Conservation (phyloP, 2,888 invertebrate genomes). For the Eucriotettix oculatus region DNA sequence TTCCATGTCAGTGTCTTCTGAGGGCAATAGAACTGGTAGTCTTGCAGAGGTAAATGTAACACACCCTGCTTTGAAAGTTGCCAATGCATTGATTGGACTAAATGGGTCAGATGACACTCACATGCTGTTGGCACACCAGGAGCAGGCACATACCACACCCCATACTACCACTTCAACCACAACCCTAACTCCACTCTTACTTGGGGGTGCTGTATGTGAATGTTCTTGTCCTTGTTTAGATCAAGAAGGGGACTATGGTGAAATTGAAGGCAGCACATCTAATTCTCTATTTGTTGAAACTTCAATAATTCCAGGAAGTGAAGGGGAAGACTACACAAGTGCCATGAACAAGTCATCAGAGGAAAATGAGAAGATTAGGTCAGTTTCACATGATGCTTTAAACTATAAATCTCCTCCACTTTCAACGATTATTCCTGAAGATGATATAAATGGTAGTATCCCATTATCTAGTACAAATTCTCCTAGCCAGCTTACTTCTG, state of each 20-base stretch:
- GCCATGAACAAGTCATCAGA: neutral
- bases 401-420: neutral
- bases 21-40: constrained; percentile 32
- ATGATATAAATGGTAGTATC: neutral
- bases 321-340: constrained; percentile 1
- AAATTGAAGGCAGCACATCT: constrained; percentile 16
- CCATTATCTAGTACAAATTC: neutral
- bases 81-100: constrained; percentile 9
- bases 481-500: neutral
- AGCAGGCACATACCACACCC: neutral
- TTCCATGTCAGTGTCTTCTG: constrained; percentile 62
- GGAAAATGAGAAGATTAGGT: constrained; percentile 11
- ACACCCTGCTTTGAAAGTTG: constrained; percentile 10
- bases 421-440: neutral
- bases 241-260: constrained; percentile 21
- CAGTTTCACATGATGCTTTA: neutral
- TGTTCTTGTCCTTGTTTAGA: constrained; percentile 56
- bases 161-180: constrained; percentile 10
- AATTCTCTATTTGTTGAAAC: neutral
- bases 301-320: constrained; percentile 7
- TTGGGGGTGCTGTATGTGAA: constrained; percentile 50
- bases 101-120: constrained; percentile 3
- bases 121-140: neutral
- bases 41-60: constrained; percentile 34
- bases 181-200: constrained; percentile 19